Evolutionary conservation across 2,888 invertebrate species (phyloP).

Genomic region (Stegophylla sp.): DNA sequence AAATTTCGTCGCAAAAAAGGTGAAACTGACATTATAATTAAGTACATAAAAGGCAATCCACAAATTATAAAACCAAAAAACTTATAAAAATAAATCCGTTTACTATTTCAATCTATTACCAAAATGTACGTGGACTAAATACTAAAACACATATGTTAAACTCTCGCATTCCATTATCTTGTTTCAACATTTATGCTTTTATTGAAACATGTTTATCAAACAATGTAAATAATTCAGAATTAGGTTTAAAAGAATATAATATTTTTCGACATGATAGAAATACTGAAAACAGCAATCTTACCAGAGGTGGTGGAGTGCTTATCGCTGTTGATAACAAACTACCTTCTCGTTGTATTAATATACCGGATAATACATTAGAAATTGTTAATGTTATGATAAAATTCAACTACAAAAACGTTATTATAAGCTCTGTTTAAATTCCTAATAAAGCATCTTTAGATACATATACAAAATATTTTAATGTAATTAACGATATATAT

Average conservation of each 20-base stretch:
- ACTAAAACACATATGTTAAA: background rate
- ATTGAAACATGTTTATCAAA: background rate
- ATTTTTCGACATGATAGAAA: background rate
- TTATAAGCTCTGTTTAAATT: constrained; percentile 1
- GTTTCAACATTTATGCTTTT: background rate
- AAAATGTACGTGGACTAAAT: background rate
- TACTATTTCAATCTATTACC: background rate
- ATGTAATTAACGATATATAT: background rate
- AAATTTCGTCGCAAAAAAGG: background rate
- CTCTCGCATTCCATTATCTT: background rate
- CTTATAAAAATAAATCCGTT: background rate
- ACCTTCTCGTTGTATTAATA: background rate
- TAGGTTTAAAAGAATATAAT: background rate
- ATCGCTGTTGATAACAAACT: constrained; percentile 3
- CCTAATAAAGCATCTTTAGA: background rate
- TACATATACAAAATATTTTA: background rate
- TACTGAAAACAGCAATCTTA: background rate
- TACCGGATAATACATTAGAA: no score
- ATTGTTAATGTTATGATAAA: constrained; percentile 12
- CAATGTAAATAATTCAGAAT: background rate
- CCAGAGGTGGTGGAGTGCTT: background rate
- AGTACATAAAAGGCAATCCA: no score
- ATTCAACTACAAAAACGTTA: background rate
- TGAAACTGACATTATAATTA: background rate
- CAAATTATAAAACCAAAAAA: background rate